phyloP scores from a whole-genome alignment of 1,140 invertebrate genomes.

The Heliconius himera region DNA sequence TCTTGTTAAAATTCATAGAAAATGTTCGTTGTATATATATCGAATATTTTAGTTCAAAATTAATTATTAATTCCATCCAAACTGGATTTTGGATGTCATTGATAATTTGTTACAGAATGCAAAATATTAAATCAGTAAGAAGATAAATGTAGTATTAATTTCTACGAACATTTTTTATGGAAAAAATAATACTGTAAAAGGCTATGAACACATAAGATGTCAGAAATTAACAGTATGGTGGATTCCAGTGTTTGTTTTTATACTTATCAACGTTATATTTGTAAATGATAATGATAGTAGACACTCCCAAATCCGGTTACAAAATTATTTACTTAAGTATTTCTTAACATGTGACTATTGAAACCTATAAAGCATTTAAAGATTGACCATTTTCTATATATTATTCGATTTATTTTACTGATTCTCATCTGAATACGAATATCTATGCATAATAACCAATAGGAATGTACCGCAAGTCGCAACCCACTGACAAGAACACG shows the following conservation, averaged over 20 bases:
- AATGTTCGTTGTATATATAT: no score
- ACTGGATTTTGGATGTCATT: no score
- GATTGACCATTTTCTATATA: slow-evolving; percentile 1
- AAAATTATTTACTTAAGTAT: slow-evolving; percentile 26
- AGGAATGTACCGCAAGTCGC: slow-evolving; percentile 42
- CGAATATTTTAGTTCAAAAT: no score
- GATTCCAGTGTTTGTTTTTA: not conserved
- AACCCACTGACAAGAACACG: slow-evolving; percentile 39
- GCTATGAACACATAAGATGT: not conserved
- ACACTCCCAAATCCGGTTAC: slow-evolving; percentile 45
- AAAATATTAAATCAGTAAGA: no score
- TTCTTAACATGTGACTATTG: not conserved
- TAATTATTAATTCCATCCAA: no score
- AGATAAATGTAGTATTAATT: no score
- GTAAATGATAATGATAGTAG: slow-evolving; percentile 27
- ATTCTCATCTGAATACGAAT: slow-evolving; percentile 31
- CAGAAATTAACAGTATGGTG: not conserved
- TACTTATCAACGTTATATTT: slow-evolving; percentile 24
- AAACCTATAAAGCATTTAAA: not conserved
- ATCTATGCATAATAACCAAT: slow-evolving; percentile 31
- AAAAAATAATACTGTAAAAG: not conserved
- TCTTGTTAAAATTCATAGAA: no score
- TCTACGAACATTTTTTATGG: not conserved
- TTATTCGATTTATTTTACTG: not conserved
- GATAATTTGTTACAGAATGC: no score